A percentile compares a stretch with the other conserved stretches of the same genome.
Evolutionary conservation across 2,888 invertebrate genomes (phyloP).

Genomic region (Camponotus fellah): DNA sequence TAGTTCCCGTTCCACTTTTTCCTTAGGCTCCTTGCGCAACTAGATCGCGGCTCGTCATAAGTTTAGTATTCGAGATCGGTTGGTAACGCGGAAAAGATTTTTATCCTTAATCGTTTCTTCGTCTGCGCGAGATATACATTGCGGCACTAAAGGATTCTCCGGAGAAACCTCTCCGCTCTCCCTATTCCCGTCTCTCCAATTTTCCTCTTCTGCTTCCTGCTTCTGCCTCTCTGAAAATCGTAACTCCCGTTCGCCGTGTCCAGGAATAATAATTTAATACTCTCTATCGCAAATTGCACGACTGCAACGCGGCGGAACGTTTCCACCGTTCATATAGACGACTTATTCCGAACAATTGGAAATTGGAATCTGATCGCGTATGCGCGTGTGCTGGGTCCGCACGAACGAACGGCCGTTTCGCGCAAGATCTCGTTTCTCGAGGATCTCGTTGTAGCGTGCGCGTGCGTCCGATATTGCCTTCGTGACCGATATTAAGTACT

Average conservation of each 20-base stretch:
- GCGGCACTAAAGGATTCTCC: slow-evolving; percentile 34
- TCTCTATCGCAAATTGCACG: slow-evolving; percentile 46
- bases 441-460: slow-evolving; percentile 33
- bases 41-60: slow-evolving; percentile 52
- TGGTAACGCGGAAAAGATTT: slow-evolving; percentile 58
- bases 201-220: background rate
- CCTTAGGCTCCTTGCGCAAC: background rate
- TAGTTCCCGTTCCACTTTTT: background rate
- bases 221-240: background rate
- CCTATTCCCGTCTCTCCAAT: background rate
- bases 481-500: slow-evolving; percentile 52
- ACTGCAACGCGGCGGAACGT: slow-evolving; percentile 10
- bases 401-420: slow-evolving; percentile 23
- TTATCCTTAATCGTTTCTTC: slow-evolving; percentile 64
- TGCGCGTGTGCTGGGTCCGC: slow-evolving; percentile 3
- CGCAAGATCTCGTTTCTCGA: slow-evolving; percentile 53
- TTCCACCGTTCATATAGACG: slow-evolving; percentile 31
- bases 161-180: background rate
- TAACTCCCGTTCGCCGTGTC: slow-evolving; percentile 4
- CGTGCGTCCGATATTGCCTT: slow-evolving; percentile 47
- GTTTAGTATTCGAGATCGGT: slow-evolving; percentile 46
- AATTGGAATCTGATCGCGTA: slow-evolving; percentile 56
- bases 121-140: slow-evolving; percentile 52
- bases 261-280: slow-evolving; percentile 56
- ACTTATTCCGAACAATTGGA: slow-evolving; percentile 55